Base-by-base conservation (phyloP, 2,888 invertebrate species). In the Dicycla oo region DNA sequence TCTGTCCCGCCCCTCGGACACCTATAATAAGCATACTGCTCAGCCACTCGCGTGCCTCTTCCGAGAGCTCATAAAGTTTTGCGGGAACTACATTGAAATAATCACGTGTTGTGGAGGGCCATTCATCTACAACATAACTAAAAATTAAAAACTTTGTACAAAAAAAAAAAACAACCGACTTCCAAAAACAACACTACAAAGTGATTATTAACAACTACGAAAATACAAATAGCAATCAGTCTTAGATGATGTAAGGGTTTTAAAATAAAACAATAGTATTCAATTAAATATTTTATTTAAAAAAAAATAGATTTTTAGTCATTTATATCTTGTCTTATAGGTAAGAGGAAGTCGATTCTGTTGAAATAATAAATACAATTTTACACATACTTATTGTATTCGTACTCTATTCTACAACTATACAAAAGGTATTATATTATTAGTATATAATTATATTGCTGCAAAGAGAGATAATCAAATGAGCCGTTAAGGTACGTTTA, bases 241-340 rank as follows among this genome's bases (percentile, higher is more conserved):
- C 34, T 34, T 34, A 34, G 34, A 34, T 34, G 34, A 34, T 34
- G 34, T 34, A 34, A 34, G 34, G 30, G 43, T 45, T 47, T 10
- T n/a, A 62, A 67, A 72, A 74, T 56, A 38, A 73, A 76, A 68
- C 57, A 68, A 58, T 1, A 51, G 7, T 11, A 20, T 26, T 77
- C 18, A 56, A 69, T 57, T 75, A 57, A 75, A 80, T 56, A 75
- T 67, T 75, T 80, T 78, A 78, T 75, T 85, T 70, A 69, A 74
- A 83, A 80, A 70, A 69, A 49, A 72, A 69, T 71, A 64, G 58
- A 82, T 78, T 72, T 75, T 73, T 66, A 43, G 7, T 67, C 23
- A 70, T 84, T 78, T 69, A 69, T 61, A 78, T 60, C 73, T 82
- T 79, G 82, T 74, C 85, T 84, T 84, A 82, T 45, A 82, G 13